A percentile compares a stretch with the other conserved stretches of the same genome.
Evolutionary conservation across 35 echinoderm and acorn worm species (phyloP).

Genomic region (Nesometra sesokonis): DNA sequence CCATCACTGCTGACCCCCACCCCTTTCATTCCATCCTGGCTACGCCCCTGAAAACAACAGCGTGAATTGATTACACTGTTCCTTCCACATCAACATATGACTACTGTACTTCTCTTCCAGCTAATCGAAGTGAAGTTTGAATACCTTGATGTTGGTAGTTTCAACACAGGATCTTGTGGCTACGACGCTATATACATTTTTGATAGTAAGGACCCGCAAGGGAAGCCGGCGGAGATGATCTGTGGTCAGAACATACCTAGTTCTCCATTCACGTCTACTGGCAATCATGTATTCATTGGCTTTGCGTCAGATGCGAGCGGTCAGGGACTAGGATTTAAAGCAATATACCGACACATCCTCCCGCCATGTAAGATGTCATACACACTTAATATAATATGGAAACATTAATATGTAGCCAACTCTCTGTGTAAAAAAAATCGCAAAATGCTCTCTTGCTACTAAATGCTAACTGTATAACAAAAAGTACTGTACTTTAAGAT

Average conservation of each 20-base stretch:
- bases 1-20: no score
- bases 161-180: background rate
- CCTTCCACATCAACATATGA: no score
- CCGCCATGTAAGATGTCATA: background rate
- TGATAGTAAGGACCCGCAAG: background rate
- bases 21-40: no score
- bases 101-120: background rate
- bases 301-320: background rate
- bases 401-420: no score
- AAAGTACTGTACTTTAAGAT: no score
- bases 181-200: background rate
- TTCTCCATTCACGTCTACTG: background rate
- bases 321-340: background rate
- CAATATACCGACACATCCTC: background rate
- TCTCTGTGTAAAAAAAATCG: no score
- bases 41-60: no score
- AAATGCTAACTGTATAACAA: no score
- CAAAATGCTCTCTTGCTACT: no score
- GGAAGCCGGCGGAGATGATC: background rate
- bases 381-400: no score
- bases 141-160: background rate
- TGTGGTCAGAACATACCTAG: background rate
- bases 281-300: background rate
- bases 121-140: background rate
- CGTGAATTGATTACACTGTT: no score